Percentiles rank a stretch among this genome's conserved stretches.
Conservation (phyloP, 2,797 vertebrate species). For the Malurus splendens region DNA sequence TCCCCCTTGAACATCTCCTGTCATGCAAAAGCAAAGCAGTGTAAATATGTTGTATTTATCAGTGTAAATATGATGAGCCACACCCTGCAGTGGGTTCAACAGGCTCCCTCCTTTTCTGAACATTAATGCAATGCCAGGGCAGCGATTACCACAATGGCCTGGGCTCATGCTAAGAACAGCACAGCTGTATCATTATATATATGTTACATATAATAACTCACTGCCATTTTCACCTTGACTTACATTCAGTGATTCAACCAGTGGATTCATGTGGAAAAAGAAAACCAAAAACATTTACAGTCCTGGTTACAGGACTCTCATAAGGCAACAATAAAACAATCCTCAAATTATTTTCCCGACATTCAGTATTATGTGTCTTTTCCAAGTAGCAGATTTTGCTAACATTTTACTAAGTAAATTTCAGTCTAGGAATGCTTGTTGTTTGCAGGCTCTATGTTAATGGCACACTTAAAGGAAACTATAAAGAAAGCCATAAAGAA, state of each 20-base stretch:
- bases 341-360: background rate
- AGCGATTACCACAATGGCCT: rapidly evolving
- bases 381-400: background rate
- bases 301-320: background rate
- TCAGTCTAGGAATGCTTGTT: background rate
- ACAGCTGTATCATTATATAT: background rate
- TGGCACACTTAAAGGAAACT: background rate
- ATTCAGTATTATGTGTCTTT: background rate
- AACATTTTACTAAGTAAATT: background rate
- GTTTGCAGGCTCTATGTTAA: background rate
- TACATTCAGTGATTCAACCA: background rate
- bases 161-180: background rate
- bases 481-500: background rate
- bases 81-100: background rate
- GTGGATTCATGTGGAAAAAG: background rate
- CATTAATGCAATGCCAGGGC: background rate
- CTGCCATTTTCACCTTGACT: background rate
- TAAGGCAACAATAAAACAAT: background rate
- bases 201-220: background rate
- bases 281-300: background rate
- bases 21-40: constrained; percentile 3
- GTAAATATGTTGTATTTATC: background rate
- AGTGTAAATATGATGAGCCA: background rate
- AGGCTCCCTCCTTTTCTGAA: background rate
- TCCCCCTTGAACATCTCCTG: constrained; percentile 85